Base-by-base conservation (phyloP, 2,797 vertebrate genomes). In the Pseudochaenichthys georgianus region DNA sequence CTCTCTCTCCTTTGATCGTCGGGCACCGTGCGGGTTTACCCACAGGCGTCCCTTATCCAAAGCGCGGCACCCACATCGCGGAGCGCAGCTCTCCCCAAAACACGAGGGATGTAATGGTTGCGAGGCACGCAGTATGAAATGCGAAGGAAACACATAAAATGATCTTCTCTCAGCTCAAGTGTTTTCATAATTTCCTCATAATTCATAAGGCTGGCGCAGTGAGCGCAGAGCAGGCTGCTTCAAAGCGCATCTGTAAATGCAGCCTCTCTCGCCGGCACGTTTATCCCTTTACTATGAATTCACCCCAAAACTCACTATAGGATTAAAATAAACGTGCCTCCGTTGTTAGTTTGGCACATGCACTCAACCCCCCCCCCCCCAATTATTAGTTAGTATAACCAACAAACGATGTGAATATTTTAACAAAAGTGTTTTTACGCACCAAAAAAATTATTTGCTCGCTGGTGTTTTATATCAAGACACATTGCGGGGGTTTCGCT, bases 21-120 rank as follows among this genome's bases (percentile, higher is more conserved):
- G 58, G 13, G 75, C 71, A 57, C 75, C 59, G 67, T 80, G 69
- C 34, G 34, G 34, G 34, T 85, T 85, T 82, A 77, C 83, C 86
- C 88, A 88, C 81, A 66, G 69, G 75, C 83, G 68, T 72, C 77
- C 69, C 89, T 73, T 55, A 85, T 84, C 84, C 90, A 91, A 94
- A 94, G 92, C 92, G 86, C 88, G 80, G 81, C 88, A 90, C 82
- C 55, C 65, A 38, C 79, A 57, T 42, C 66, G 50, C 74, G 51
- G 53, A 73, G 64, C 77, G 28, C 78, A 62, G 48, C 78, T 57
- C 74, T 21, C 67, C 58, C 21, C 17, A 53, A 48, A 77, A 77
- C 65, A 64, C 50, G 8, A 54, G 70, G 38, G 64, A 61, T 63
- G 48, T 19, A 58, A 60, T 65, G 21, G 59, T 66, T 0, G n/a